Conservation (phyloP, 2,113 vertebrate species). For the Rynchops niger region DNA sequence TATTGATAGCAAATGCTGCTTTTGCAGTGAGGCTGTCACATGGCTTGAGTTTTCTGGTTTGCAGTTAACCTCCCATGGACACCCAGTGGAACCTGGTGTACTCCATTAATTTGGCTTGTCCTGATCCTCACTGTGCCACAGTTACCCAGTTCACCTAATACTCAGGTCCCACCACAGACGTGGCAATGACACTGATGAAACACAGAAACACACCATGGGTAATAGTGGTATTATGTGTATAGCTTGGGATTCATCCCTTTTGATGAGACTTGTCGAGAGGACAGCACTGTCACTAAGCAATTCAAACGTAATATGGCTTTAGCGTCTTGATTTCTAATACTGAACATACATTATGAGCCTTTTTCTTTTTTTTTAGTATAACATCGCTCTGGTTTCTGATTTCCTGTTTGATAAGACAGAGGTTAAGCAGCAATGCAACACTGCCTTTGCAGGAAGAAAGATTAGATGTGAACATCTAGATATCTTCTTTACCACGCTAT, state of each 20-base stretch:
- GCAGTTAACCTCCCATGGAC: background rate
- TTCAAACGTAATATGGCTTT: background rate
- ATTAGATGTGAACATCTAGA: background rate
- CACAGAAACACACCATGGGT: background rate
- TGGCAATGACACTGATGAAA: background rate
- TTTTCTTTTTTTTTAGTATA: background rate
- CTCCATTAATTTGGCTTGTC: background rate
- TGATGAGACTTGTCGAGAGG: background rate
- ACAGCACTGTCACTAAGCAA: background rate
- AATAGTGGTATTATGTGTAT: background rate
- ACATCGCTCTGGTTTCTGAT: background rate
- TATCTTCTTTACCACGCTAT: background rate
- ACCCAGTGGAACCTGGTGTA: background rate
- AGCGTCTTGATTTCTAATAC: background rate
- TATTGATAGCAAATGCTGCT: background rate
- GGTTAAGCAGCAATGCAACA: background rate
- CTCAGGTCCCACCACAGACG: fast-evolving
- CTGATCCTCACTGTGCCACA: background rate
- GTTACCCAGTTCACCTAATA: background rate
- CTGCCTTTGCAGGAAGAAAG: background rate
- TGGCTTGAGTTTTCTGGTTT: background rate
- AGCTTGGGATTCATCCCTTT: background rate
- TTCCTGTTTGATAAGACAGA: background rate
- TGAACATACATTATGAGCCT: background rate
- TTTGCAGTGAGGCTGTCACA: background rate